Evolutionary conservation across 2,888 invertebrate genomes (phyloP).

Genomic region (Macroteleia sp.): DNA sequence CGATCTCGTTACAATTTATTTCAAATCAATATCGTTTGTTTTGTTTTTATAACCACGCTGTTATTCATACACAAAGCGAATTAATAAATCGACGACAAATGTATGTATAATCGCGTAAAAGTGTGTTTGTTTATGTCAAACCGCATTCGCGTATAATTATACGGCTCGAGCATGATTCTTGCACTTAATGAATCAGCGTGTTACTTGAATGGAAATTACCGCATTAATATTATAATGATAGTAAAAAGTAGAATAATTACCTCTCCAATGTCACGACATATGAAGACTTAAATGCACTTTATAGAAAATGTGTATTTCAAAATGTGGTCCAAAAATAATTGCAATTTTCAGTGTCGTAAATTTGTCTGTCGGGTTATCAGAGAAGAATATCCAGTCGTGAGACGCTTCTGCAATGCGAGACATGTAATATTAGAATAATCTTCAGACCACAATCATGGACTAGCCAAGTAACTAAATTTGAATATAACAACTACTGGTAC

Average conservation of each 20-base stretch:
- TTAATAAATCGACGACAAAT: slow-evolving; percentile 31
- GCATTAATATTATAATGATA: slow-evolving; percentile 1
- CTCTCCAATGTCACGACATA: too few relatives aligned
- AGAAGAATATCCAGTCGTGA: slow-evolving; percentile 49
- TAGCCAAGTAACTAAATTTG: slow-evolving; percentile 79
- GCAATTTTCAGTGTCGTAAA: slow-evolving; percentile 26
- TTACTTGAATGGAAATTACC: background rate
- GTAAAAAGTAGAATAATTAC: background rate
- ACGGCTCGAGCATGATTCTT: background rate
- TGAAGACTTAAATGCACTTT: too few relatives aligned
- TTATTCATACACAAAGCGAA: slow-evolving; percentile 7
- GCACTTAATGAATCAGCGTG: slow-evolving; percentile 11
- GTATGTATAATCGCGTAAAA: slow-evolving; percentile 8
- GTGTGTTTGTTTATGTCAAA: slow-evolving; percentile 10
- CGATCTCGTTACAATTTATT: slow-evolving; percentile 59
- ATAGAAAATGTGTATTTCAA: too few relatives aligned
- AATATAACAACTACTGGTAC: slow-evolving; percentile 79
- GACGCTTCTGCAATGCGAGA: slow-evolving; percentile 62
- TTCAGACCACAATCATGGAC: slow-evolving; percentile 76
- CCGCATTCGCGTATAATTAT: slow-evolving; percentile 8
- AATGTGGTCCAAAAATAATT: slow-evolving; percentile 6
- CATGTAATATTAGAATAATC: slow-evolving; percentile 77
- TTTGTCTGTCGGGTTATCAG: slow-evolving; percentile 42
- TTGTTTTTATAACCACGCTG: slow-evolving; percentile 18
- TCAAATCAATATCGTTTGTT: slow-evolving; percentile 48